Base-by-base conservation (phyloP, 92 coral and sea anemone species). In the Porites lobata region DNA sequence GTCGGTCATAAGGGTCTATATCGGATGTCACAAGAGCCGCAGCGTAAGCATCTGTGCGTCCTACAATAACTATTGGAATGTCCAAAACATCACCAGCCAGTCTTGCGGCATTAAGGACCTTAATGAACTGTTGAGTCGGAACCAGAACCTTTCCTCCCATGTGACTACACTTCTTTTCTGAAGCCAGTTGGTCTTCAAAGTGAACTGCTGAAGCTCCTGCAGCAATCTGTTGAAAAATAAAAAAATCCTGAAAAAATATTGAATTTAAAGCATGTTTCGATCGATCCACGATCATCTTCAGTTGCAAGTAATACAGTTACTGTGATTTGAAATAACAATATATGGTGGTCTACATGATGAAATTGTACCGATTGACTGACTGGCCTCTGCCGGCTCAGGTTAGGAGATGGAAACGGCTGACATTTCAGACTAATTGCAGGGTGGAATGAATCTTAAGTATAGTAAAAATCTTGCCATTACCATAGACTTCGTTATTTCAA, bases 91-190 rank as follows among this genome's bases (percentile, higher is more conserved):
- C 99, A 19, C 96, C 87, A 53, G 99, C 99, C 65, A 96, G 90
- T 26, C 99, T 91, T 12, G 96, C 99, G 3, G 99, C 99, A 90
- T 96, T 96, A 5, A 96, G 89, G 75, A 92, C 92, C 76, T 94
- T 93, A 78, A 96, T 94, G 79, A 96, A 96, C 90, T 95, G 98
- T 76, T 90, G 95, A 51, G 99, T 96, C 15, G 99, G 99, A 6
- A 96, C 99, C 51, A 96, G 91, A 26, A 96, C 99, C 52, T 96
- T 96, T 75, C 99, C 99, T 38, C 99, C 99, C 98, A 96, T 93
- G 90, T 96, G 99, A 29, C 99, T 98, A 92, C 99, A 96, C 78
- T 96, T 96, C 93, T 96, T 96, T 89, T 96, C 99, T 71, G 99
- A 95, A 50, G 99, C 99, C 61, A 96, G 95, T 73, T 96, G 99